These are phyloP conservation scores for Coptodon bakossiorum DNA, from an alignment of 2,113 vertebrate genomes.

Conservation along the genomic window DNA sequence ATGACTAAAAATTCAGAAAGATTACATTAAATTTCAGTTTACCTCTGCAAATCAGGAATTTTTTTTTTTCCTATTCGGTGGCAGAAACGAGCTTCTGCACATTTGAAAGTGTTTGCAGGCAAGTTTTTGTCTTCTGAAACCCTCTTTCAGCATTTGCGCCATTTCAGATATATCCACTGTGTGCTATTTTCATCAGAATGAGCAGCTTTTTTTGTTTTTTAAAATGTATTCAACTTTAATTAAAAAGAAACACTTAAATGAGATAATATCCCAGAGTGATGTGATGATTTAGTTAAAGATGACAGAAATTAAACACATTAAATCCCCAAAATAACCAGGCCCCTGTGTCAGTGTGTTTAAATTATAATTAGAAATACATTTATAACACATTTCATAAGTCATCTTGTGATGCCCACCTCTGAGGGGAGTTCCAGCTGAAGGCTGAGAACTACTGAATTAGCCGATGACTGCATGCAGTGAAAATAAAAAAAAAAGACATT, in stretches of 20 bases:
- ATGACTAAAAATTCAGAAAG: background rate
- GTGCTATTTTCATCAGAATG: background rate
- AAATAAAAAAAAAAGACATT: background rate
- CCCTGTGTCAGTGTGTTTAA: background rate
- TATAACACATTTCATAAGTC: background rate
- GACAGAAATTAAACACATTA: background rate
- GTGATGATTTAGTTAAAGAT: background rate
- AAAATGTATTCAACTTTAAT: background rate
- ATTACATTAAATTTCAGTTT: background rate
- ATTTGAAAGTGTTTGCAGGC: background rate
- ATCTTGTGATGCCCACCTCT: background rate
- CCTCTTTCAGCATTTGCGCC: background rate
- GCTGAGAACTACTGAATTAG: constrained; percentile 2
- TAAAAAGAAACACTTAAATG: background rate
- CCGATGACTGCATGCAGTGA: background rate
- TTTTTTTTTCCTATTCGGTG: background rate
- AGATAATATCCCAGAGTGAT: background rate
- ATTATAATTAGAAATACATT: background rate
- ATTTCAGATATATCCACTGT: background rate
- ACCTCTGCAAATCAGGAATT: fast-evolving
- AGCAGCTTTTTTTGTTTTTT: background rate
- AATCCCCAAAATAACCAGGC: background rate
- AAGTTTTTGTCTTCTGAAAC: background rate
- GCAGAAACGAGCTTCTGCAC: background rate
- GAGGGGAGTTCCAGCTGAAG: background rate